Evolutionary conservation across 2,888 invertebrate species (phyloP).

Genomic region (Lordiphosa fenestrarum): DNA sequence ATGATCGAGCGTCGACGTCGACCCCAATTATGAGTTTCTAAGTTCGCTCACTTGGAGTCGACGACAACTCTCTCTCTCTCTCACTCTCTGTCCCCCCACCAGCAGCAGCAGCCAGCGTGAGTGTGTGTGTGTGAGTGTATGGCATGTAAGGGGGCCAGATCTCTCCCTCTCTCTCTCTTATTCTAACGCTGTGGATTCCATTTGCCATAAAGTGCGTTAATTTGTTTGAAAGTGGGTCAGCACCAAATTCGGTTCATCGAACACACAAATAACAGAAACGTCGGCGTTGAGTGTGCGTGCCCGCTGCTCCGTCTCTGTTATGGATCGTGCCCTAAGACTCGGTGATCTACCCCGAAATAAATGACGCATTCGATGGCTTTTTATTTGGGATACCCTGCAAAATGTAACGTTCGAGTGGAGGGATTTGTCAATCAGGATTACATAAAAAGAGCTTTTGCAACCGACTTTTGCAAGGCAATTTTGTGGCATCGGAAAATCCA

Average conservation of each 20-base stretch:
- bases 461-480: too few species aligned
- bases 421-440: slow-evolving; percentile 11
- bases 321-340: not conserved
- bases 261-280: slow-evolving; percentile 62
- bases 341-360: not conserved
- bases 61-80: slow-evolving; percentile 14
- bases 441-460: too few species aligned
- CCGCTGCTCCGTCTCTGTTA: not conserved
- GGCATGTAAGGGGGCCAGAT: not conserved
- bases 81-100: not conserved
- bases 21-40: slow-evolving; percentile 46
- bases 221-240: slow-evolving; percentile 67
- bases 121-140: slow-evolving; percentile 1
- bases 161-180: slow-evolving; percentile 20
- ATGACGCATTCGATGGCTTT: slow-evolving; percentile 18
- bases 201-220: slow-evolving; percentile 69
- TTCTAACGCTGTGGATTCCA: slow-evolving; percentile 65
- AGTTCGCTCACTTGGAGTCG: slow-evolving; percentile 8
- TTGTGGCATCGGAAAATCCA: too few species aligned
- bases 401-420: slow-evolving; percentile 10
- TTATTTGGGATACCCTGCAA: slow-evolving; percentile 19
- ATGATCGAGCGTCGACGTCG: slow-evolving; percentile 42
- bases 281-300: slow-evolving; percentile 35
- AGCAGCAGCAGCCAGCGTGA: not conserved
- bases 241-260: slow-evolving; percentile 71